These are phyloP conservation scores for Napeogenes inachia DNA, from an alignment of 2,888 invertebrate genomes.

Conservation along the genomic window DNA sequence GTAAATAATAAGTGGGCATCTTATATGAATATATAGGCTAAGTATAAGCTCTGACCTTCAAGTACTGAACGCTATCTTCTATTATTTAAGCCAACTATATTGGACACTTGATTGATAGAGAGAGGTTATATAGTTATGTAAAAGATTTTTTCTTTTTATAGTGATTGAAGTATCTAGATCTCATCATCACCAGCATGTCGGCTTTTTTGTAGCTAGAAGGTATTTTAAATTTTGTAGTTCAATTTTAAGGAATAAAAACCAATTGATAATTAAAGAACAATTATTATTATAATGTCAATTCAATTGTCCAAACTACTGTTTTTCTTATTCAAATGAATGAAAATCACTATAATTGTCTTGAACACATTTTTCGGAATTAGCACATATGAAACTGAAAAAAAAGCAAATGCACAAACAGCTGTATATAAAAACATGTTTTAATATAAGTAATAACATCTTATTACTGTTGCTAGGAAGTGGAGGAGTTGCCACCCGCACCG, in stretches of 20 bases:
- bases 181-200: conserved; percentile 26
- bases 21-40: too few relatives aligned
- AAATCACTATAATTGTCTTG: not conserved
- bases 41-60: too few relatives aligned
- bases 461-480: conserved; percentile 33
- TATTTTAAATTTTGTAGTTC: not conserved
- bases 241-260: not conserved
- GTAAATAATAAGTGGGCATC: too few relatives aligned
- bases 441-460: not conserved
- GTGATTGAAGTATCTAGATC: conserved; percentile 8
- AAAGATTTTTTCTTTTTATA: not conserved
- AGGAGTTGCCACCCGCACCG: conserved; percentile 39
- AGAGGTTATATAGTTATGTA: too few relatives aligned
- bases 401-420: too few relatives aligned
- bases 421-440: not conserved
- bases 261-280: not conserved
- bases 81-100: too few relatives aligned
- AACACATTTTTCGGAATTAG: conserved; percentile 5
- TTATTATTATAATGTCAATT: too few relatives aligned
- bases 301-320: not conserved
- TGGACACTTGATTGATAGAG: too few relatives aligned
- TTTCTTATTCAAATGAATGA: not conserved
- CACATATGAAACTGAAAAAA: too few relatives aligned
- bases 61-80: too few relatives aligned
- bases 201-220: conserved; percentile 24